Evolutionary conservation across 2,888 invertebrate genomes (phyloP).

Genomic region (Clivina fossor): DNA sequence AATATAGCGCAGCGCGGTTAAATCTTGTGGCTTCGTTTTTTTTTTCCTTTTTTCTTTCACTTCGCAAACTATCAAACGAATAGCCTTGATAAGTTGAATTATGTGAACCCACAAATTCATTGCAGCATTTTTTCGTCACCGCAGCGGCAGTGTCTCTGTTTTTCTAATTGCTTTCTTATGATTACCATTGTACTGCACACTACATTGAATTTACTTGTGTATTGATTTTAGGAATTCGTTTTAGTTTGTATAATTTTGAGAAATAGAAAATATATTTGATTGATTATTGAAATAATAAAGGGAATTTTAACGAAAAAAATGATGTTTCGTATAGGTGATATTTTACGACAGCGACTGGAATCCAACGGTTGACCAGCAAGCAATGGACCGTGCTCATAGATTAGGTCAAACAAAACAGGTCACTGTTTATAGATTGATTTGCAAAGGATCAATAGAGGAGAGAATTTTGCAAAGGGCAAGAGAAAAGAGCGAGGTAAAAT

Average conservation of each 20-base stretch:
- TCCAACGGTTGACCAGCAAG: slow-evolving; percentile 96
- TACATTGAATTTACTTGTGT: no score
- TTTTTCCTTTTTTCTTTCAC: slow-evolving; percentile 21
- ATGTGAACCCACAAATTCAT: no score
- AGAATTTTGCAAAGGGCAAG: slow-evolving; percentile 89
- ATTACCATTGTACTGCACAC: no score
- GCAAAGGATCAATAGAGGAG: slow-evolving; percentile 96
- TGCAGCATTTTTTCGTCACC: no score
- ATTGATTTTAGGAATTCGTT: no score
- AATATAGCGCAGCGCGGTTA: slow-evolving; percentile 14
- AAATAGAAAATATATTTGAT: no score
- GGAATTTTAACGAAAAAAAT: no score
- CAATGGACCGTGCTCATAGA: slow-evolving; percentile 95
- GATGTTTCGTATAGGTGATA: no score
- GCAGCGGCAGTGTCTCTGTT: no score
- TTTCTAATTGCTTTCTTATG: no score
- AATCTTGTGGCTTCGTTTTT: neutral
- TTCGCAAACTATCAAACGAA: slow-evolving; percentile 25
- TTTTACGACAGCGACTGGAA: slow-evolving; percentile 99
- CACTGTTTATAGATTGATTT: slow-evolving; percentile 92
- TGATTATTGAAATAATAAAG: no score
- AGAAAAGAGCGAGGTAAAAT: slow-evolving; percentile 93
- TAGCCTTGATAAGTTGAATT: slow-evolving; percentile 29
- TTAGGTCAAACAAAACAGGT: slow-evolving; percentile 96
- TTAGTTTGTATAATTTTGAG: no score